Percentiles rank a stretch among this genome's conserved stretches.
Conservation (phyloP, 2,888 invertebrate genomes). For the Caenorhabditis auriculariae region DNA sequence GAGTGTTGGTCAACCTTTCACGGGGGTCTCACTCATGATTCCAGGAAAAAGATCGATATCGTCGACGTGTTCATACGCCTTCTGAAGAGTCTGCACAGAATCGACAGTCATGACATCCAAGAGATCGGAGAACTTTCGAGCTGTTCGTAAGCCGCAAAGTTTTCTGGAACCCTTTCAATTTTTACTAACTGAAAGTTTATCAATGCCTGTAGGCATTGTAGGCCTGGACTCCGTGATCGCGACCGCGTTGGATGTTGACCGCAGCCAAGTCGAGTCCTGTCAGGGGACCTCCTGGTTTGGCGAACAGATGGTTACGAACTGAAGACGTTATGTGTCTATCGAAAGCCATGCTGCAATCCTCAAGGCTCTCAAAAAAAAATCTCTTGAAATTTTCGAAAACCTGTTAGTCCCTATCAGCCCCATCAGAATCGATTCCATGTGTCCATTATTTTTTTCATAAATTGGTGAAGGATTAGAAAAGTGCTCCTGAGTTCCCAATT, state of each 20-base stretch:
- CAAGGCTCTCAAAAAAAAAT: not conserved
- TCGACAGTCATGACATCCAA: slow-evolving; percentile 73
- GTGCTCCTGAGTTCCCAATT: slow-evolving; percentile 33
- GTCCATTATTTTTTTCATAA: slow-evolving; percentile 57
- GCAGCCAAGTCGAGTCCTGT: slow-evolving; percentile 79
- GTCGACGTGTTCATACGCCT: slow-evolving; percentile 74
- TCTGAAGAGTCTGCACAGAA: slow-evolving; percentile 64
- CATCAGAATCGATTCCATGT: slow-evolving; percentile 62
- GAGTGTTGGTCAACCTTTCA: slow-evolving; percentile 66
- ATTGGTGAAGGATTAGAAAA: slow-evolving; percentile 57
- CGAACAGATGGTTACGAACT: slow-evolving; percentile 79
- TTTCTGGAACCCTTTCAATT: slow-evolving; percentile 66
- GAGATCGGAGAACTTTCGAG: slow-evolving; percentile 82
- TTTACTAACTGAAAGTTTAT: not conserved
- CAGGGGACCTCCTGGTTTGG: slow-evolving; percentile 66
- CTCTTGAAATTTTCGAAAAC: slow-evolving; percentile 5
- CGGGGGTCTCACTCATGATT: slow-evolving; percentile 78
- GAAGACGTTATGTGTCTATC: slow-evolving; percentile 59
- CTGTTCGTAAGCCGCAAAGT: slow-evolving; percentile 80
- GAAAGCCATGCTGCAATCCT: slow-evolving; percentile 54
- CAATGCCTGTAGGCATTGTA: slow-evolving; percentile 72
- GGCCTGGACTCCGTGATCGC: slow-evolving; percentile 82
- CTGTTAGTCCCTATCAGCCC: slow-evolving; percentile 59
- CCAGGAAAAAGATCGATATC: slow-evolving; percentile 94
- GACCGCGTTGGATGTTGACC: slow-evolving; percentile 81